A percentile compares a stretch with the other conserved stretches of the same genome.
Conservation (phyloP, 2,888 invertebrate species). For the Polydrusus cervinus region DNA sequence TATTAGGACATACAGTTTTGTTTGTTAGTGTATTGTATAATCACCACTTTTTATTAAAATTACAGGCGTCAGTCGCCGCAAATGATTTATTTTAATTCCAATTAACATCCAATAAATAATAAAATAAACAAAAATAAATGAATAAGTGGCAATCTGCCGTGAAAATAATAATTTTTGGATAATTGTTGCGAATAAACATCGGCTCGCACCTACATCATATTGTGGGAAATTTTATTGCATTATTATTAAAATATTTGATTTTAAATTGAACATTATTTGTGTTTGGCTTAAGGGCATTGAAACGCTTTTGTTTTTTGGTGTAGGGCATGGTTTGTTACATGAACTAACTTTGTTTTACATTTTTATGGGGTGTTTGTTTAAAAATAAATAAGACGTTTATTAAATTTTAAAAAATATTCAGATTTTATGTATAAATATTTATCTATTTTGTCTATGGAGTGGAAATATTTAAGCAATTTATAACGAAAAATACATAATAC, state of each 20-base stretch:
- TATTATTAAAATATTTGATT: constrained; percentile 57
- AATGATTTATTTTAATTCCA: constrained; percentile 39
- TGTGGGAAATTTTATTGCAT: constrained; percentile 48
- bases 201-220: constrained; percentile 46
- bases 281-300: background rate
- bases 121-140: constrained; percentile 51
- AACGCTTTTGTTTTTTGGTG: background rate
- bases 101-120: constrained; percentile 48
- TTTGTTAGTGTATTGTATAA: constrained; percentile 1
- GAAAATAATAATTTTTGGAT: constrained; percentile 54
- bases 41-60: background rate
- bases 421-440: too few species aligned
- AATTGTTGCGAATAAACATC: constrained; percentile 54
- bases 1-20: background rate
- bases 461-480: too few species aligned
- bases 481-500: too few species aligned
- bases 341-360: background rate
- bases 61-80: background rate
- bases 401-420: too few species aligned
- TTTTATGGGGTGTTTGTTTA: background rate
- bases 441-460: too few species aligned
- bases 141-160: constrained; percentile 50
- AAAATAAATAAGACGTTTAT: too few species aligned
- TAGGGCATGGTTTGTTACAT: background rate
- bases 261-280: constrained; percentile 55